These are phyloP conservation scores for Tholera decimalis DNA, from an alignment of 2,888 invertebrate species.

Conservation along the genomic window DNA sequence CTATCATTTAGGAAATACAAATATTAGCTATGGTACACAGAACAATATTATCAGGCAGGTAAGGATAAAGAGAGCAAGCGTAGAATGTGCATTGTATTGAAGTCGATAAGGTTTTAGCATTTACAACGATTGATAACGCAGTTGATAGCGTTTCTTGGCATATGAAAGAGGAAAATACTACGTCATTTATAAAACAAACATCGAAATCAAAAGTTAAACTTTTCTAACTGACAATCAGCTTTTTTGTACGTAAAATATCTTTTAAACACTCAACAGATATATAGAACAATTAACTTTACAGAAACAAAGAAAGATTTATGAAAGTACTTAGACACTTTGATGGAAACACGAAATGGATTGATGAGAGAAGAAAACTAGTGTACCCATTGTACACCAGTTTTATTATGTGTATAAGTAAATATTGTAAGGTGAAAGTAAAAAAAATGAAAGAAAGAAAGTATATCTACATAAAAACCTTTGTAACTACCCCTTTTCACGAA, in stretches of 20 bases:
- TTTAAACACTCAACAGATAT: slow-evolving; percentile 7
- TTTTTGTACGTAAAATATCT: too few species aligned
- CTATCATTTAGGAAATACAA: slow-evolving; percentile 53
- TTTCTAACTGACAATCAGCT: too few species aligned
- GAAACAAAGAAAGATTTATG: background rate
- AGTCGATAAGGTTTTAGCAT: slow-evolving; percentile 40
- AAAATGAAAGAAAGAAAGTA: too few species aligned
- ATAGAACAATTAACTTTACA: background rate
- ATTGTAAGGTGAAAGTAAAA: too few species aligned
- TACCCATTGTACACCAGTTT: too few species aligned
- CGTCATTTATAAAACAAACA: slow-evolving; percentile 18
- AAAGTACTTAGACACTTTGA: slow-evolving; percentile 7
- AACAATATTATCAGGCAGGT: slow-evolving; percentile 58
- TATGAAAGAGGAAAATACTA: slow-evolving; percentile 21
- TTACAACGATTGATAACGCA: slow-evolving; percentile 29
- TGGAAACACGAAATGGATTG: background rate
- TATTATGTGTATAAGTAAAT: too few species aligned
- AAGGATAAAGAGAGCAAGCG: slow-evolving; percentile 38
- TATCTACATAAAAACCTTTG: too few species aligned
- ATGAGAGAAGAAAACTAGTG: too few species aligned
- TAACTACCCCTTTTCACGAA: too few species aligned
- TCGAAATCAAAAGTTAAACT: too few species aligned
- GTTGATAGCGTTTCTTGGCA: slow-evolving; percentile 24
- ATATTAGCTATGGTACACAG: slow-evolving; percentile 46
- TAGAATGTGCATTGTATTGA: slow-evolving; percentile 47